Evolutionary conservation across 2,888 invertebrate genomes (phyloP).

Genomic region (Dichetophora obliterata): DNA sequence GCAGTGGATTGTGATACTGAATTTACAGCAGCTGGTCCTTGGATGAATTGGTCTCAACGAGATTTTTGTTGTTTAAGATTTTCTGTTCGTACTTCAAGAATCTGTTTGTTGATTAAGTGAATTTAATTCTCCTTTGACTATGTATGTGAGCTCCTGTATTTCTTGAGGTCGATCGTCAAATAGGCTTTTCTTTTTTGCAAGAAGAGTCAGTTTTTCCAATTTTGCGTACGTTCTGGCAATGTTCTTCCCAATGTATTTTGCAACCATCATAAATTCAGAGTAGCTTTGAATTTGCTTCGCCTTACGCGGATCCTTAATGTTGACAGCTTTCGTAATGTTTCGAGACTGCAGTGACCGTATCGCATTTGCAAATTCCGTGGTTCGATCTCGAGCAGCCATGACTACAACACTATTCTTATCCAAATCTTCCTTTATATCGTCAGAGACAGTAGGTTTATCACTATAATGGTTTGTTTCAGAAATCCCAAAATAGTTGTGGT

Average conservation of each 20-base stretch:
- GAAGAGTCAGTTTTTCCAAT: constrained; percentile 93
- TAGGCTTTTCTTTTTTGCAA: constrained; percentile 97
- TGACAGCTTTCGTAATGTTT: constrained; percentile 81
- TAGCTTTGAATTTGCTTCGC: constrained; percentile 87
- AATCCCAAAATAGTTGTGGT: constrained; percentile 9
- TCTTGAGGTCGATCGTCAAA: constrained; percentile 97
- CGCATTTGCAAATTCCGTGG: constrained; percentile 90
- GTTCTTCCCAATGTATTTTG: constrained; percentile 94
- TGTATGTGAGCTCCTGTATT: constrained; percentile 97
- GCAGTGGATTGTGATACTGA: constrained; percentile 75
- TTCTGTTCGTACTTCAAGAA: constrained; percentile 97
- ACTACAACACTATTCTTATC: constrained; percentile 71
- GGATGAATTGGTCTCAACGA: constrained; percentile 85
- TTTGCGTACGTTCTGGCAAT: constrained; percentile 96
- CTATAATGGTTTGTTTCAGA: not conserved
- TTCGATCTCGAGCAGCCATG: constrained; percentile 91
- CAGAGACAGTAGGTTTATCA: constrained; percentile 43
- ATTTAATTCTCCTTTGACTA: constrained; percentile 96
- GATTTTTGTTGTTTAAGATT: constrained; percentile 96
- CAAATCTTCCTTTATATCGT: constrained; percentile 52
- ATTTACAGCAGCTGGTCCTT: constrained; percentile 71
- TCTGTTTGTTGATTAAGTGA: constrained; percentile 97
- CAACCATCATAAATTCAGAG: constrained; percentile 95
- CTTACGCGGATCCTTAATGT: constrained; percentile 80
- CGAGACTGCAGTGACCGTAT: constrained; percentile 90